These are phyloP conservation scores for Sepioteuthis lessoniana DNA, from an alignment of 2,888 invertebrate species.

Conservation along the genomic window DNA sequence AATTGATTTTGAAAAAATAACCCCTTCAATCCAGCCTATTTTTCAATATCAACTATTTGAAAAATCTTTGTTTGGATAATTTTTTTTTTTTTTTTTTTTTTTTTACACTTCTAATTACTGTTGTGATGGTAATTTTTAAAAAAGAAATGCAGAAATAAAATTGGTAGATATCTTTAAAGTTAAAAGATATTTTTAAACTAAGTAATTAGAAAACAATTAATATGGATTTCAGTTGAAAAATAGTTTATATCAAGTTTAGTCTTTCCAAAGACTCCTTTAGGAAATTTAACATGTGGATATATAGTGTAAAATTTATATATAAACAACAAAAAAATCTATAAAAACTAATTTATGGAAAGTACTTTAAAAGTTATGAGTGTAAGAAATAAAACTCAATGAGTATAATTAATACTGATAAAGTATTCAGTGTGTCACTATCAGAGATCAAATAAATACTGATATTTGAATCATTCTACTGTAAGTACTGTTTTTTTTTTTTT, in stretches of 20 bases:
- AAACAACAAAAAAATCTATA: not conserved
- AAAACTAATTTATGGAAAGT: not conserved
- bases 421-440: not conserved
- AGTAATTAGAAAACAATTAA: not conserved
- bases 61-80: not conserved
- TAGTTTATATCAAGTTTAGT: not conserved
- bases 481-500: no score
- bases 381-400: not conserved
- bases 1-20: not conserved
- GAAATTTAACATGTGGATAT: not conserved
- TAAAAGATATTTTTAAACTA: not conserved
- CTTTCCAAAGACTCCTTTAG: not conserved
- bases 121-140: not conserved
- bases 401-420: no score
- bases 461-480: not conserved
- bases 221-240: not conserved
- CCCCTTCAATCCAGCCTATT: not conserved
- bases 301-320: not conserved
- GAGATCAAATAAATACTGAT: not conserved
- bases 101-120: not conserved
- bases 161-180: not conserved
- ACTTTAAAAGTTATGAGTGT: not conserved
- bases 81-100: no score
- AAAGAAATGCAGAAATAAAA: not conserved
- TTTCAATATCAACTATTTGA: not conserved